phyloP scores from a whole-genome alignment of 2,888 invertebrate species.

The Phlogophora meticulosa region DNA sequence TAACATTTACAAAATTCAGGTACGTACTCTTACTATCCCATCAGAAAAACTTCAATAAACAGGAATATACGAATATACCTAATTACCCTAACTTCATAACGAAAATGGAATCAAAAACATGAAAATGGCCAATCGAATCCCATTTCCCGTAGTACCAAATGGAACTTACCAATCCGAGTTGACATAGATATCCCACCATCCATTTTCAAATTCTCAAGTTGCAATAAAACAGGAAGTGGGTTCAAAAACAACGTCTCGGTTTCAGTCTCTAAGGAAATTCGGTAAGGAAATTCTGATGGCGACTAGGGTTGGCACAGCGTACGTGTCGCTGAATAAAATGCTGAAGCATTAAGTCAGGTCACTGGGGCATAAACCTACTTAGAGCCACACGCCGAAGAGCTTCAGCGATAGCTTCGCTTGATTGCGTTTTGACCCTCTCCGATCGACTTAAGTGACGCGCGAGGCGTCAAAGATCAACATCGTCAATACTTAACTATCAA shows the following conservation, averaged over 20 bases:
- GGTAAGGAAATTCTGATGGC: constrained; percentile 69
- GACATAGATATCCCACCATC: constrained; percentile 61
- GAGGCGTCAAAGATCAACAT: constrained; percentile 56
- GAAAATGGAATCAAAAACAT: constrained; percentile 30
- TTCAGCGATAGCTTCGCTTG: constrained; percentile 57
- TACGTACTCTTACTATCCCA: no score
- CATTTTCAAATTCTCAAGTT: constrained; percentile 67
- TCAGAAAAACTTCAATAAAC: not conserved
- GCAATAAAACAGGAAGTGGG: constrained; percentile 65
- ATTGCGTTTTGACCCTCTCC: constrained; percentile 59
- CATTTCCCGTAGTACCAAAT: constrained; percentile 42
- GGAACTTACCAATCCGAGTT: constrained; percentile 45
- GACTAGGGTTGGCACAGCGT: constrained; percentile 58
- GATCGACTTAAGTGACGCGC: constrained; percentile 52
- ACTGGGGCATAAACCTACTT: constrained; percentile 69
- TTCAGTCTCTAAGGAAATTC: constrained; percentile 73
- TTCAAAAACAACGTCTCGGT: constrained; percentile 67
- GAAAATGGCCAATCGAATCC: constrained; percentile 26
- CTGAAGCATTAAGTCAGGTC: constrained; percentile 70
- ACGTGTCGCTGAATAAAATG: constrained; percentile 74
- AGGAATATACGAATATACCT: constrained; percentile 25
- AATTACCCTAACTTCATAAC: constrained; percentile 22
- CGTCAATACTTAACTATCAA: constrained; percentile 48
- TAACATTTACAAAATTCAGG: no score
- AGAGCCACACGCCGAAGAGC: constrained; percentile 58